These are phyloP conservation scores for Otocyon megalotis DNA, from an alignment of 2,113 vertebrate species.

Conservation along the genomic window DNA sequence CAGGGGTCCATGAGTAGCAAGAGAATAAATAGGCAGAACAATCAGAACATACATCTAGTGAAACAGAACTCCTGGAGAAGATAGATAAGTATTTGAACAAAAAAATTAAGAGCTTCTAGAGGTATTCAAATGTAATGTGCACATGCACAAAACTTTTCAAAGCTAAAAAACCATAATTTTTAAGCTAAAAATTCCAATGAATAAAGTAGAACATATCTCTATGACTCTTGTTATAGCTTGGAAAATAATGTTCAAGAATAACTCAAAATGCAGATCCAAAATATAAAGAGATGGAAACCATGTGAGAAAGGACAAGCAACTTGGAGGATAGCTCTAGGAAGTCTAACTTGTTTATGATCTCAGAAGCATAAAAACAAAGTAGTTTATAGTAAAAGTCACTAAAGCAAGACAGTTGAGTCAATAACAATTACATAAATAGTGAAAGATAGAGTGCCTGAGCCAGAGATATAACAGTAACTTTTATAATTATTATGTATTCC, in stretches of 20 bases:
- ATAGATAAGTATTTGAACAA: not conserved
- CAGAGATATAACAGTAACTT: not conserved
- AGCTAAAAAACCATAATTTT: not conserved
- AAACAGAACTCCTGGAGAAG: not conserved
- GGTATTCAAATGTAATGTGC: not conserved
- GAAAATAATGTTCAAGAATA: not conserved
- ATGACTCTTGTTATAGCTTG: not conserved
- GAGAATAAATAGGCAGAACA: not conserved
- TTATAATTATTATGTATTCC: not conserved
- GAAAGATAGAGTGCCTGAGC: not conserved
- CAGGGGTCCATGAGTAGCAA: not conserved
- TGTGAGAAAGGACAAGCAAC: not conserved
- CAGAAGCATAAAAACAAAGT: not conserved
- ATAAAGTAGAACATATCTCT: not conserved
- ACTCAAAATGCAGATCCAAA: slow-evolving; percentile 7
- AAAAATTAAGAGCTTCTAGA: not conserved
- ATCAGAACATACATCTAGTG: not conserved
- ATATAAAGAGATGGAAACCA: not conserved
- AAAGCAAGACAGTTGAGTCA: not conserved
- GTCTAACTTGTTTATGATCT: not conserved
- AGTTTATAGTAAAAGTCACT: not conserved
- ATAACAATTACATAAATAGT: slow-evolving; percentile 27
- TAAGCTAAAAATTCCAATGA: not conserved
- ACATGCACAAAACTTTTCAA: not conserved
- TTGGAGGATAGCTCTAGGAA: not conserved